Evolutionary conservation across 1,140 invertebrate genomes (phyloP), one percentile per base, ranked within the genome.

Genomic region (Heliconius nattereri): DNA sequence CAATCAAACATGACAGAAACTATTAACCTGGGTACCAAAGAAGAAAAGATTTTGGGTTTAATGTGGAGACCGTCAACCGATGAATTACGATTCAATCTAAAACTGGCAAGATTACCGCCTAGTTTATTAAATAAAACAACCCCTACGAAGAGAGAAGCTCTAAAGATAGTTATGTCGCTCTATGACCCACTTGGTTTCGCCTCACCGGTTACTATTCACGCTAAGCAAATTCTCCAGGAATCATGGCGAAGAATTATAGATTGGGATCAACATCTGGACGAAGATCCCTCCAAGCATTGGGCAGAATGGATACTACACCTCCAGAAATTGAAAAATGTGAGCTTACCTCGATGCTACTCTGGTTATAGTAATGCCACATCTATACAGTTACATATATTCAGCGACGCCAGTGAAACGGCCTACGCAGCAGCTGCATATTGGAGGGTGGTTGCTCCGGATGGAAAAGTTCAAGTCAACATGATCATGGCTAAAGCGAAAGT

Each of bases 221-320:
- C 74, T 20, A 75, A 80, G 45, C 45, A 76, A 45, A 72, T 83
- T 16, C 37, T 85, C 37, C 93, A 94, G 84, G 84, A 88, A 20
- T 37, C 89, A 3, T 91, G 92, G 91, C 76, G 84, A 23, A 76
- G 45, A 52, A 20, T 16, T 20, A 20, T 52, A 70, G 60, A 23
- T 5, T 70, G 60, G 60, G 60, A 70, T 70, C n/a, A 70, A 8
- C 3, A 52, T 5, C 71, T 87, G 20, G 26, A 49, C 8, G 26
- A 40, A 2, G 76, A 81, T 7, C 76, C 78, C 1, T 57, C 29
- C 16, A 20, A 20, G 1, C 71, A 74, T 20, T 79, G 81, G 81
- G 2, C 6, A 1, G 23, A 71, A 2, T 83, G 81, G 78, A 60
- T 76, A 37, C n/a, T 3, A 7, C 40, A 74, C 8, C 81, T 79